A percentile compares a stretch with the other conserved stretches of the same genome.
Evolutionary conservation across 2,113 vertebrate genomes (phyloP).

Genomic region (Neotoma lepida): DNA sequence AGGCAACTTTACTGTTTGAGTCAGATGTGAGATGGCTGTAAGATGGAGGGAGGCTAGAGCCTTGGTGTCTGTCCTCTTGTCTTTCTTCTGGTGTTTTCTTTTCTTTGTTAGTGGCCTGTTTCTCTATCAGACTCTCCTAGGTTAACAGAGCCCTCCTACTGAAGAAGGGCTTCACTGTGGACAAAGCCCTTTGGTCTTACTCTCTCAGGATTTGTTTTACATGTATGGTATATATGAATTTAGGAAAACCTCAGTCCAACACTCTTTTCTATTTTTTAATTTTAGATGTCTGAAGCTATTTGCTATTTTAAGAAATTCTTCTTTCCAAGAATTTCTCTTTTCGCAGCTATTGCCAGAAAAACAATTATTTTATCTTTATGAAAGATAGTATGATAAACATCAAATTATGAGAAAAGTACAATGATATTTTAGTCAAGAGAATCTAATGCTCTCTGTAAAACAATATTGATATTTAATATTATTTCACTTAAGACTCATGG

Average conservation of each 20-base stretch:
- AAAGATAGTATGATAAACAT: background rate
- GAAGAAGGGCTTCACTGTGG: background rate
- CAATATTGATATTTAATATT: background rate
- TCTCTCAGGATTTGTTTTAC: background rate
- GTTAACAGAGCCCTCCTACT: background rate
- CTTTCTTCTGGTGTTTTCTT: background rate
- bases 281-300: background rate
- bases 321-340: background rate
- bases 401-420: background rate
- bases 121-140: background rate
- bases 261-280: background rate
- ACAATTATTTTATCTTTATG: background rate
- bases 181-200: background rate
- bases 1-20: background rate
- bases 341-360: background rate
- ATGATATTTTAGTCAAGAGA: background rate
- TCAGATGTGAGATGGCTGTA: too few species aligned
- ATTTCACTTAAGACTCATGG: background rate
- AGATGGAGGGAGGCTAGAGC: too few species aligned
- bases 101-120: background rate
- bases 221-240: background rate
- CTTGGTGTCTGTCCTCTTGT: background rate
- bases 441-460: background rate
- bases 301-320: background rate
- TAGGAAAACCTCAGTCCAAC: background rate